Conservation (phyloP, 2,113 vertebrate genomes). For the Tympanuchus pallidicinctus region DNA sequence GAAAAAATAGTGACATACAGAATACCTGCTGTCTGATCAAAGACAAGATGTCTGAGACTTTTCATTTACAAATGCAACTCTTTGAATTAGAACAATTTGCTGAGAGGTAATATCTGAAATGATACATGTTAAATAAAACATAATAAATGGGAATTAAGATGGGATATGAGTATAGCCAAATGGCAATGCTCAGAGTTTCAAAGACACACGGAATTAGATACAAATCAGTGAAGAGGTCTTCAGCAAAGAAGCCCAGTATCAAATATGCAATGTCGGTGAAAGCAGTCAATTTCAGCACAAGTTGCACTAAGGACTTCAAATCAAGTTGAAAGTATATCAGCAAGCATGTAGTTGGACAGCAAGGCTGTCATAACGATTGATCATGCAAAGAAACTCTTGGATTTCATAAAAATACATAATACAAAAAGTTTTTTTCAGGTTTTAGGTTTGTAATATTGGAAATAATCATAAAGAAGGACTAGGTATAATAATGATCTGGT, state of each 20-base stretch:
- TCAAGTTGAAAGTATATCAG: constrained; percentile 25
- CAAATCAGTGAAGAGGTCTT: constrained; percentile 21
- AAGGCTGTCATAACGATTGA: neutral
- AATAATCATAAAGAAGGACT: neutral
- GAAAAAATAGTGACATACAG: constrained; percentile 2
- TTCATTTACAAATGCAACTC: neutral
- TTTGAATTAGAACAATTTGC: constrained; percentile 39
- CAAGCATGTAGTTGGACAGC: neutral
- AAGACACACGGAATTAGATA: neutral
- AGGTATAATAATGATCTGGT: neutral
- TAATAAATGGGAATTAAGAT: constrained; percentile 6
- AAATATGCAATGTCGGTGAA: neutral
- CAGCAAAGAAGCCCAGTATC: neutral
- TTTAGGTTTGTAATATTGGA: neutral
- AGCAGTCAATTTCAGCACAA: constrained; percentile 16
- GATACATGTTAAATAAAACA: constrained; percentile 26
- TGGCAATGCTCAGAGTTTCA: constrained; percentile 30
- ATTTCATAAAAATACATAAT: neutral
- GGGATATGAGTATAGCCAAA: constrained; percentile 4
- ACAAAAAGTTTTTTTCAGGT: neutral
- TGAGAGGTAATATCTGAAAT: constrained; percentile 8
- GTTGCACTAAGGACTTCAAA: neutral
- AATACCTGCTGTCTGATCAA: constrained; percentile 31
- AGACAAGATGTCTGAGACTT: constrained; percentile 20
- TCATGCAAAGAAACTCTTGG: neutral